These are phyloP conservation scores for Gobio occitaniae DNA, from an alignment of 2,797 vertebrate genomes.

Conservation along the genomic window DNA sequence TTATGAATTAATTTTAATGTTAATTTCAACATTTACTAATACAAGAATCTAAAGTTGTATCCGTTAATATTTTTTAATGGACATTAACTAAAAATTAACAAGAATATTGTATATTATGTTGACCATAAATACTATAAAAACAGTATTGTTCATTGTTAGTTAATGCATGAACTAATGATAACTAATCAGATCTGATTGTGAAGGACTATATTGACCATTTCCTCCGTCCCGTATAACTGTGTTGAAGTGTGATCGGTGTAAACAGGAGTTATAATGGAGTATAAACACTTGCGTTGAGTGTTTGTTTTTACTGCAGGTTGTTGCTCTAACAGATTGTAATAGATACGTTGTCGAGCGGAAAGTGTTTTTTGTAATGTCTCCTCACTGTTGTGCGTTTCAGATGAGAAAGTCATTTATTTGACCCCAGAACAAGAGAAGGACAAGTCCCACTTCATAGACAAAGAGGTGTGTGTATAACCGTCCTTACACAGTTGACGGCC, in stretches of 20 bases:
- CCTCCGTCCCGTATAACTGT: not conserved
- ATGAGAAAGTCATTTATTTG: conserved; percentile 97
- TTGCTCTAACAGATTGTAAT: not conserved
- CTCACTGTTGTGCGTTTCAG: conserved; percentile 69
- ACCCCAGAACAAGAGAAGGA: conserved; percentile 99
- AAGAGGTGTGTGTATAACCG: conserved; percentile 84
- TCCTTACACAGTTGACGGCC: not conserved
- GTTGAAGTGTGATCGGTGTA: not conserved
- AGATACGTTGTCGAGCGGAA: not conserved
- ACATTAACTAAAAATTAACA: not conserved
- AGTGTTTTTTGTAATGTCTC: not conserved
- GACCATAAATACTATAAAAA: not conserved
- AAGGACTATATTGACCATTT: not conserved
- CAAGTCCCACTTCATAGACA: conserved; percentile 99
- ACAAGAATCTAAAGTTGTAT: not conserved
- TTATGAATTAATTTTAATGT: not conserved
- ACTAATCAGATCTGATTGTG: not conserved
- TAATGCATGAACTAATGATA: not conserved
- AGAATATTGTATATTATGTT: not conserved
- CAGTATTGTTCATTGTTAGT: not conserved
- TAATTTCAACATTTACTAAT: not conserved
- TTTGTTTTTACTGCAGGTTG: conserved; percentile 1
- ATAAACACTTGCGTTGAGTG: not conserved
- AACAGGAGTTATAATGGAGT: not conserved
- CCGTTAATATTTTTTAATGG: not conserved